A percentile compares a stretch with the other conserved stretches of the same genome.
Evolutionary conservation across 2,113 vertebrate species (phyloP).

Genomic region (Bothrops jararaca): DNA sequence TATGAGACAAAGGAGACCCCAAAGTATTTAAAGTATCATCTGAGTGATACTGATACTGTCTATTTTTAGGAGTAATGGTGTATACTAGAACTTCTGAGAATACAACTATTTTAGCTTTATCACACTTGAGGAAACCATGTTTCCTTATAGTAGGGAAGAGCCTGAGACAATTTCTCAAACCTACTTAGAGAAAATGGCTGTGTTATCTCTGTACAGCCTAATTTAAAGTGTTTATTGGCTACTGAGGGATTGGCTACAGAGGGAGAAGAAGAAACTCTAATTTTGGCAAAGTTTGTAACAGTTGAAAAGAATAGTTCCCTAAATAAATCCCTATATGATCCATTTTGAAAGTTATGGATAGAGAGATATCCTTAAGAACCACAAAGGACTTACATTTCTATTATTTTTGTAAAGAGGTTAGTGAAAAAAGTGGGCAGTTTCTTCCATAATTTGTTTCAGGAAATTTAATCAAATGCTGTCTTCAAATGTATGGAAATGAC

Average conservation of each 20-base stretch:
- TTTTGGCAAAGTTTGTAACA: neutral
- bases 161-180: neutral
- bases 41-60: neutral
- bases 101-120: neutral
- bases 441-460: neutral
- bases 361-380: neutral
- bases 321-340: neutral
- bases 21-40: neutral
- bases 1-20: neutral
- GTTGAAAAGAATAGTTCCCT: neutral
- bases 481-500: neutral
- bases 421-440: neutral
- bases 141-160: neutral
- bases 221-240: neutral
- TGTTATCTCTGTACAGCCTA: neutral
- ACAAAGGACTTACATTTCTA: neutral
- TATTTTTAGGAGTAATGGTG: neutral
- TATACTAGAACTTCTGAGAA: neutral
- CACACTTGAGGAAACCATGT: neutral
- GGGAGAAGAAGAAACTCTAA: neutral
- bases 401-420: neutral
- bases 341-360: neutral
- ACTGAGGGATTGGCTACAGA: neutral
- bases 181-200: neutral
- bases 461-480: neutral